Evolutionary conservation across 2,797 vertebrate species (phyloP), one percentile per base, ranked within the genome.

Genomic region (Megalops cyprinoides): DNA sequence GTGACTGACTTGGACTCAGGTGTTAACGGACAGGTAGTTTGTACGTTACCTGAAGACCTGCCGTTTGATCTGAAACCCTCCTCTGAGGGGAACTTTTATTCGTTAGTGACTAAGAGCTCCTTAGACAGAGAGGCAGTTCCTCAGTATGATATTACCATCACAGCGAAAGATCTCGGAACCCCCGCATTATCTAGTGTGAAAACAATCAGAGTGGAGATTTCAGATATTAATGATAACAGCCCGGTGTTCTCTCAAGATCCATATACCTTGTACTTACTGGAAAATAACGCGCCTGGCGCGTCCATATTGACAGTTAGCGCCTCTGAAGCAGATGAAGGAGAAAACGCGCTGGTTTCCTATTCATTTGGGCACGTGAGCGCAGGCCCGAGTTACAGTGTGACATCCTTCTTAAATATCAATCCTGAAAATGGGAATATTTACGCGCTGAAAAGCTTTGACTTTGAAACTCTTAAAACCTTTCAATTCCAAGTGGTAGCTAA

Each of bases 391-490:
- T 31, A 77, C 6, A 83, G 77, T 20, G 48, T 90, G 0, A 84
- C 85, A 0, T 84, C 92, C 0, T 92, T 93, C 84, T 77, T 95
- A 37, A 93, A 90, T 79, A 93, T 95, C 53, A 93, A 94, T 39
- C 89, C 93, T 67, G 87, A 25, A 0, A 93, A 86, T 74, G 94
- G 94, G 0, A 86, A 86, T 0, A 84, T 96, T 73, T 89, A 87
- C 10, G 92, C 93, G 0, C 60, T 92, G 0, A 93, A 90, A 79
- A 91, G 91, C 4, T 94, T 95, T 60, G 93, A 95, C 48, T 95
- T 94, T 89, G 94, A 95, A 48, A 82, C 82, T 0, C 0, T 91
- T 23, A 94, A 95, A 87, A 91, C 78, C 0, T 93, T 95, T 77
- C 81, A 93, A 48, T 90, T 94, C 18, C 83, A 75, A 46, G 90